Base-by-base conservation (phyloP, 2,888 invertebrate species). In the Lacanobia oleracea region DNA sequence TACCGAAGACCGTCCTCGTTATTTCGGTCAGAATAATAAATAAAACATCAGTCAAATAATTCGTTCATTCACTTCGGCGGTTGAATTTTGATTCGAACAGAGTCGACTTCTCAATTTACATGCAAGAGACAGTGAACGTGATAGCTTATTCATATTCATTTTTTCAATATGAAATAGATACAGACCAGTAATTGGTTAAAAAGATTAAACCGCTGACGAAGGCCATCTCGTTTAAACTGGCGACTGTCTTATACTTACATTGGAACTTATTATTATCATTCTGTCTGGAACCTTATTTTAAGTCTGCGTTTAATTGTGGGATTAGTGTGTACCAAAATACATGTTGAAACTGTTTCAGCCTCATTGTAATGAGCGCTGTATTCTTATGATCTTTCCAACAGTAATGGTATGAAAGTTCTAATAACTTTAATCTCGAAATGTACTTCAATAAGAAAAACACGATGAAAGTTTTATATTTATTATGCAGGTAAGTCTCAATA, bases 11-110 rank as follows among this genome's bases (percentile, higher is more conserved):
- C 79, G 70, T 83, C 74, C 78, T 88, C 86, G 87, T 87, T 88
- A 88, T 85, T 83, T 86, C 83, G 84, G 88, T 84, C 87, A 88
- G 86, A 79, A 73, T 87, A 87, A 89, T 90, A 90, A 89, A 90
- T 91, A 90, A 90, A 85, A 89, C 89, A 90, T 89, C 65, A 74
- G 81, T 73, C 79, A 85, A 86, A 87, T 90, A 89, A 89, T 90
- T 89, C 89, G 84, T 87, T 88, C 88, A 87, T 89, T 89, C 89
- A 88, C 84, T 87, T 81, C 73, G 83, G 77, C 67, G 77, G 84
- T 87, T 88, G 88, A 91, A 90, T 91, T 88, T 88, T 88, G 86
- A 90, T 89, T 90, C 67, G 77, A 83, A 84, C 75, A 72, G 78
- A 83, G 73, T 79, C 57, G 72, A 77, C 75, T 75, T 65, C 82